Conservation (phyloP, 2,113 vertebrate species). For the Cyprinodon brontotheroides region DNA sequence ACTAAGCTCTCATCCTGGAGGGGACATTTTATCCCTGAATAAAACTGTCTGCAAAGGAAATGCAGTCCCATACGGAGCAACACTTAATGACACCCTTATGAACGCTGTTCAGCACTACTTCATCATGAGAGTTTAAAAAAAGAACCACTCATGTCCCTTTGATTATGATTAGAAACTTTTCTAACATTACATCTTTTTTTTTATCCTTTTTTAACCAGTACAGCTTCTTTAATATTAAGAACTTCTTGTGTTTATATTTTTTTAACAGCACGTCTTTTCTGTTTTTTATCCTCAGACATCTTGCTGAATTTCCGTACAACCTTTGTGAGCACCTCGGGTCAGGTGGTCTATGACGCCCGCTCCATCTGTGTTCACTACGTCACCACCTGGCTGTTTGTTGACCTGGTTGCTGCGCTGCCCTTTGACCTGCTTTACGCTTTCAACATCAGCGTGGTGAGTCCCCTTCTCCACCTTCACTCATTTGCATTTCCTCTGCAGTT, state of each 20-base stretch:
- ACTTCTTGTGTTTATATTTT: neutral
- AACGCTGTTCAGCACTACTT: too few relatives aligned
- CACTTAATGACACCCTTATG: too few relatives aligned
- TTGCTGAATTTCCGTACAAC: constrained; percentile 84
- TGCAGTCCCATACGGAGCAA: too few relatives aligned
- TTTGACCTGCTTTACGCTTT: constrained; percentile 86
- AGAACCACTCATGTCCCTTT: too few relatives aligned
- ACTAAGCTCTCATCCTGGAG: too few relatives aligned
- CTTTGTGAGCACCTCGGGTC: constrained; percentile 85
- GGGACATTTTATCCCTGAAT: too few relatives aligned
- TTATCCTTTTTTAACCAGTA: too few relatives aligned
- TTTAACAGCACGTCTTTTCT: neutral
- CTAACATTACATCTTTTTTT: too few relatives aligned
- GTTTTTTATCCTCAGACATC: constrained; percentile 74
- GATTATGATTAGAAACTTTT: too few relatives aligned
- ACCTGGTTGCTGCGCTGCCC: constrained; percentile 84
- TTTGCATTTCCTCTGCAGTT: neutral
- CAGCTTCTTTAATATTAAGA: too few relatives aligned
- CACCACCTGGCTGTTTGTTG: constrained; percentile 87
- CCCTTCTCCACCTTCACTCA: neutral
- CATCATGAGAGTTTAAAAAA: too few relatives aligned
- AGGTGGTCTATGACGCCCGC: constrained; percentile 85
- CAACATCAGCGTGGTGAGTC: constrained; percentile 84
- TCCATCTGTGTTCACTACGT: constrained; percentile 86
- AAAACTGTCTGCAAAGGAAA: too few relatives aligned